Evolutionary conservation across 2,888 invertebrate genomes (phyloP).

Genomic region (Uloborus plumipes): DNA sequence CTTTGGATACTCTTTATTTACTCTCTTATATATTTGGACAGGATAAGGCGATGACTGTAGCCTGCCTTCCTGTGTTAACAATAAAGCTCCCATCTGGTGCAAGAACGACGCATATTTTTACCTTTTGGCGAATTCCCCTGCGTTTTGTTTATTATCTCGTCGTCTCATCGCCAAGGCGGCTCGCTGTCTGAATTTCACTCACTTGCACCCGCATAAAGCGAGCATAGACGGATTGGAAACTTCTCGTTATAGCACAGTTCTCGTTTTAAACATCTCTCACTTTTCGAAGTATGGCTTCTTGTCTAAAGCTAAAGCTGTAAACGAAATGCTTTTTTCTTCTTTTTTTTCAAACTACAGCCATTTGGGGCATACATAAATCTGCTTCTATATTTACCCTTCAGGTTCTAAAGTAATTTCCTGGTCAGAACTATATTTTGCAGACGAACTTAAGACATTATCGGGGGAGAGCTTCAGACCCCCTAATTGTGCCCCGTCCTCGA

Average conservation of each 20-base stretch:
- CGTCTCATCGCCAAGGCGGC: conserved; percentile 22
- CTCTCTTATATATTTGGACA: conserved; percentile 54
- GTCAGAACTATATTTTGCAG: too few relatives aligned
- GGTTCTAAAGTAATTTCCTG: too few relatives aligned
- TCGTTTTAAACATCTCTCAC: too few relatives aligned
- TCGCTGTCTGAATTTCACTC: conserved; percentile 18
- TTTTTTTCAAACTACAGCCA: too few relatives aligned
- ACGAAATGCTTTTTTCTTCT: too few relatives aligned
- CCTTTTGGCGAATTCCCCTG: conserved; percentile 25
- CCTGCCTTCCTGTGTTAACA: conserved; percentile 56
- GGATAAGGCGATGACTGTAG: conserved; percentile 38
- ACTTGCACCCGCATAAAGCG: neutral
- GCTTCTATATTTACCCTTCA: too few relatives aligned
- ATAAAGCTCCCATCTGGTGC: conserved; percentile 36
- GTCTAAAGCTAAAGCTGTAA: too few relatives aligned
- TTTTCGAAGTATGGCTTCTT: too few relatives aligned
- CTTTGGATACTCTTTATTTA: conserved; percentile 43
- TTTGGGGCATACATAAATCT: too few relatives aligned
- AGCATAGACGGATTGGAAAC: neutral
- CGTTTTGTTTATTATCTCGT: conserved; percentile 9
- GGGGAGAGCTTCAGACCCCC: too few relatives aligned
- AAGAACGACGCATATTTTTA: conserved; percentile 28
- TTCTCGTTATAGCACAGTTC: neutral
- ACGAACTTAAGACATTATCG: too few relatives aligned
- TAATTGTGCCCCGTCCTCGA: too few relatives aligned